Conservation (phyloP, 1,140 invertebrate species). For the Pararge aegeria region DNA sequence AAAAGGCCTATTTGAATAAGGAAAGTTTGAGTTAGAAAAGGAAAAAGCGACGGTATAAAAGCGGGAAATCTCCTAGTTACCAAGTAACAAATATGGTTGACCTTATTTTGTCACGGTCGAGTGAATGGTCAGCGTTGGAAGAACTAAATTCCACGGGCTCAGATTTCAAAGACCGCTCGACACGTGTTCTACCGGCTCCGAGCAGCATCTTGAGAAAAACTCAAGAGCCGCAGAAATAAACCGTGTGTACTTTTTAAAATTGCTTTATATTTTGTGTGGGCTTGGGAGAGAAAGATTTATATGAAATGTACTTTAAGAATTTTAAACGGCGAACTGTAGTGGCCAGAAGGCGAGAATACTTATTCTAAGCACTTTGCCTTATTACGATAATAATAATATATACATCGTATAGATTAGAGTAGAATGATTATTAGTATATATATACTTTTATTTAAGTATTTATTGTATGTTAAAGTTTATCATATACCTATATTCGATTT, state of each 20-base stretch:
- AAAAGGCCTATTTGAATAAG: too few relatives aligned
- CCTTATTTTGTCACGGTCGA: not conserved
- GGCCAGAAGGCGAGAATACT: not conserved
- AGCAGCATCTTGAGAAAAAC: conserved; percentile 24
- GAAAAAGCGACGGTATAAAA: not conserved
- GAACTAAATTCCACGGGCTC: conserved; percentile 12
- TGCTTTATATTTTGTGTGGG: conserved; percentile 3
- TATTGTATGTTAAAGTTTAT: too few relatives aligned
- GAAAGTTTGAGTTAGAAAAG: not conserved
- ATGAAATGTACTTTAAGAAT: not conserved
- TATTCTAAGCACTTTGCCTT: not conserved
- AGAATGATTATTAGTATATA: too few relatives aligned
- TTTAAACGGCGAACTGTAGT: not conserved
- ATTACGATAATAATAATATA: too few relatives aligned
- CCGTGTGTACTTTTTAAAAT: conserved; percentile 15
- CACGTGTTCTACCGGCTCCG: conserved; percentile 19
- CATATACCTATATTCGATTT: too few relatives aligned
- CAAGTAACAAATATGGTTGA: not conserved
- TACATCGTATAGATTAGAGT: too few relatives aligned
- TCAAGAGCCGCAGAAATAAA: conserved; percentile 23
- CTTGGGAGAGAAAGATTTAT: not conserved
- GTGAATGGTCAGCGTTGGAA: conserved; percentile 11
- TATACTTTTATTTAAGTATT: too few relatives aligned
- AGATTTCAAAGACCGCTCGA: conserved; percentile 35
- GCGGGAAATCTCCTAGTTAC: not conserved